Base-by-base conservation (phyloP, 1,140 invertebrate species). In the Eriocheir sinensis region DNA sequence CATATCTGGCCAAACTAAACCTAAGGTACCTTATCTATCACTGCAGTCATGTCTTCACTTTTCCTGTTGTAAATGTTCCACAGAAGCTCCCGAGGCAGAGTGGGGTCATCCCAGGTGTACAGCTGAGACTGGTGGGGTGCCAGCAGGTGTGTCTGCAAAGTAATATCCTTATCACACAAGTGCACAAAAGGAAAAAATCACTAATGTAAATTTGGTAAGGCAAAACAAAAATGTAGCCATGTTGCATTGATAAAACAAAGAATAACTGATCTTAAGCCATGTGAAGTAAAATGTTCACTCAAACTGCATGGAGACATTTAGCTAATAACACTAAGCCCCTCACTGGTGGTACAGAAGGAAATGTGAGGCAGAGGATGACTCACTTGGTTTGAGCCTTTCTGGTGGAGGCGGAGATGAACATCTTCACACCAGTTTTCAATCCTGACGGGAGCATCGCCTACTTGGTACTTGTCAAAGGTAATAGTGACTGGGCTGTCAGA, bases 51-150 rank as follows among this genome's bases (percentile, higher is more conserved):
- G 92, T 98, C 98, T 94, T 97, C 97, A 34, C 97, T 97, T 96
- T 98, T 98, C 96, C 98, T 98, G 95, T 98, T 98, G 96, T 98
- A 98, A 21, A 98, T 97, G 96, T 98, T 98, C 98, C 98, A 98
- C 83, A 98, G 97, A 0, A 99, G 97, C 91, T 97, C 97, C 92
- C 98, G 97, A 38, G 98, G 97, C 93, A 98, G 97, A 4, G 97
- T 97, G 0, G 98, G 98, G 97, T 99, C 98, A 96, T 99, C 98
- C 98, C 98, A 99, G 0, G 98, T 98, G 96, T 98, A 98, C 9
- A 98, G 96, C 93, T 98, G 96, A 79, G 98, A 98, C 96, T 98
- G 98, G 96, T 98, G 97, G 0, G 98, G 98, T 96, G 98, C 98
- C 34, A 99, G 96, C 27, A 98, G 96, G 88, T 94, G 94, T 30